Evolutionary conservation across 2,888 invertebrate species (phyloP), one percentile per base, ranked within the genome.

Genomic region (Perizoma flavofasciatum): DNA sequence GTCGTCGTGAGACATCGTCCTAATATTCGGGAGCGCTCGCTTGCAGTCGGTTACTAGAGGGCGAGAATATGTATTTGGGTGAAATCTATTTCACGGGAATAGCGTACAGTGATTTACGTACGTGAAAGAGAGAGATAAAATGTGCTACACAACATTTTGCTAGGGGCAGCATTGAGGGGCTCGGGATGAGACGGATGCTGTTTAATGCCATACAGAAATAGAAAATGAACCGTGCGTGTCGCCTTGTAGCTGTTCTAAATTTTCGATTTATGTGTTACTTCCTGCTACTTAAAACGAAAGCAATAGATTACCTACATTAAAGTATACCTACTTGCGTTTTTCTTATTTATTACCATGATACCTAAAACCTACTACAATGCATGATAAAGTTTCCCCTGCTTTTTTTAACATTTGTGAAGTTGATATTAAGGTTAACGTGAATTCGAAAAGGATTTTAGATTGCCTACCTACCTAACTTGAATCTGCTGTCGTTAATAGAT

Each of bases 211-310:
- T 71, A 81, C 82, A 79, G 74, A 89, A 88, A 89, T 88, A 89
- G 87, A 86, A 77, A 75, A 73, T 70, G 79, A 75, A 77, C 58
- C 69, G 72, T 71, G 70, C 52, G 77, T 73, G 78, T 73, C 80
- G 83, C 81, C 69, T 72, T 72, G 69, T 71, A 70, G 70, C 73
- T 77, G 86, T 75, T 81, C 85, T 77, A 86, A 81, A 85, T 85
- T 84, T 86, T 82, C 78, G 74, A 85, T 86, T 81, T 81, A 85
- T 82, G 75, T 71, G 71, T 78, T 82, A 82, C 85, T 86, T 88
- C 87, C 88, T 86, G 81, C 56, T 65, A 67, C 55, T 65, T 63
- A 64, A 58, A 66, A 61, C 54, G 59, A 66, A 67, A 62, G 60
- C 52, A 54, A 57, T 45, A 50, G 33, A 59, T 57, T 46, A 41